Evolutionary conservation across 2,113 vertebrate species (phyloP).

Genomic region (Megaceryle torquata): DNA sequence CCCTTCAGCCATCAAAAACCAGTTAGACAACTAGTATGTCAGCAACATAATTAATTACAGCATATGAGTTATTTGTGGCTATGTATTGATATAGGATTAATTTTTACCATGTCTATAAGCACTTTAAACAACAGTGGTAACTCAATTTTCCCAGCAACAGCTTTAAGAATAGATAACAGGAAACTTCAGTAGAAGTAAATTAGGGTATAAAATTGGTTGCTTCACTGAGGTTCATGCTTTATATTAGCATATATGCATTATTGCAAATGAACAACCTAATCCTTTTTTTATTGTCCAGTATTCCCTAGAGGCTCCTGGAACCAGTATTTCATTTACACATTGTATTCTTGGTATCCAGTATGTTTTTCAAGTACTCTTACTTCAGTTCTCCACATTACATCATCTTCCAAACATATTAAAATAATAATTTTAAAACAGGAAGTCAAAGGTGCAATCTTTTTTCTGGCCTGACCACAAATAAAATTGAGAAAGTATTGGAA

Average conservation of each 20-base stretch:
- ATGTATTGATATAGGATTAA: neutral
- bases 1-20: neutral
- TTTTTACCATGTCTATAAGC: neutral
- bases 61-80: neutral
- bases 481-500: conserved; percentile 45
- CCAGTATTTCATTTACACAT: neutral
- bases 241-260: neutral
- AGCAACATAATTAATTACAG: neutral
- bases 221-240: neutral
- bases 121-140: neutral
- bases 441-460: conserved; percentile 32
- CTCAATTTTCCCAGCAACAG: neutral
- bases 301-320: neutral
- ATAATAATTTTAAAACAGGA: conserved; percentile 35
- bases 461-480: conserved; percentile 20
- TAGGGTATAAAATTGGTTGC: neutral
- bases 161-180: neutral
- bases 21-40: neutral
- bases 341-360: neutral
- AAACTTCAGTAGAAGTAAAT: neutral
- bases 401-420: conserved; percentile 18
- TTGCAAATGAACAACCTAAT: neutral
- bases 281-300: neutral
- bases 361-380: neutral
- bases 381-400: conserved; percentile 8